These are phyloP conservation scores for Cylas formicarius DNA, from an alignment of 1,140 invertebrate genomes.

Conservation along the genomic window DNA sequence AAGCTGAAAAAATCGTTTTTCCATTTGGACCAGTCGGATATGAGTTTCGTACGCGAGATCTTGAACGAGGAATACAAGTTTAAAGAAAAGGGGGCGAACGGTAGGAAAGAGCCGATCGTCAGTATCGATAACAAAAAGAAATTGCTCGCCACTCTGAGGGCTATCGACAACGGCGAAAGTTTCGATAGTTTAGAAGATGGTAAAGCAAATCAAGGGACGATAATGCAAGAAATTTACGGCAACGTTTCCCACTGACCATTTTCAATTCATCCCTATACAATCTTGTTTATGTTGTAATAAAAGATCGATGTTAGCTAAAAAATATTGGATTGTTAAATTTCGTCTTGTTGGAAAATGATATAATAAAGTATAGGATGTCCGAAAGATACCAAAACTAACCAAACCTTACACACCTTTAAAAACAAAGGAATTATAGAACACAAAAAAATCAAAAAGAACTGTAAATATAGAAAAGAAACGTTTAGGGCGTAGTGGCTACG, in stretches of 20 bases:
- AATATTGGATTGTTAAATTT: no score
- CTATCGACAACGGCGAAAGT: slow-evolving; percentile 55
- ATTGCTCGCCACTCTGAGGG: slow-evolving; percentile 55
- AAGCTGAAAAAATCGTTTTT: slow-evolving; percentile 32
- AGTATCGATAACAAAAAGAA: slow-evolving; percentile 47
- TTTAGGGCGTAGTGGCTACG: no score
- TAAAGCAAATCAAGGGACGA: slow-evolving; percentile 34
- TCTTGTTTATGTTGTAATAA: no score
- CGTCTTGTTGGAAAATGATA: no score
- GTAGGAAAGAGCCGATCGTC: slow-evolving; percentile 23
- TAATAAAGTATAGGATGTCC: no score
- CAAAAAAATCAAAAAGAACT: no score
- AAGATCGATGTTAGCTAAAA: no score
- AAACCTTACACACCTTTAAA: no score
- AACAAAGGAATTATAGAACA: no score
- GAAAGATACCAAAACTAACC: no score
- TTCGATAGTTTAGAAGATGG: slow-evolving; percentile 37
- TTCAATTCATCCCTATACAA: no score
- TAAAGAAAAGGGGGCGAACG: slow-evolving; percentile 23
- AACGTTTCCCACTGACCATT: slow-evolving; percentile 18
- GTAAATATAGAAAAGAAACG: no score
- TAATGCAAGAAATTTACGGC: slow-evolving; percentile 42
- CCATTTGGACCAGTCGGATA: slow-evolving; percentile 22
- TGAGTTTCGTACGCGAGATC: slow-evolving; percentile 31
- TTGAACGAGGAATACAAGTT: slow-evolving; percentile 33